Evolutionary conservation across 2,888 invertebrate genomes (phyloP).

Genomic region (Trichopoda pennipes): DNA sequence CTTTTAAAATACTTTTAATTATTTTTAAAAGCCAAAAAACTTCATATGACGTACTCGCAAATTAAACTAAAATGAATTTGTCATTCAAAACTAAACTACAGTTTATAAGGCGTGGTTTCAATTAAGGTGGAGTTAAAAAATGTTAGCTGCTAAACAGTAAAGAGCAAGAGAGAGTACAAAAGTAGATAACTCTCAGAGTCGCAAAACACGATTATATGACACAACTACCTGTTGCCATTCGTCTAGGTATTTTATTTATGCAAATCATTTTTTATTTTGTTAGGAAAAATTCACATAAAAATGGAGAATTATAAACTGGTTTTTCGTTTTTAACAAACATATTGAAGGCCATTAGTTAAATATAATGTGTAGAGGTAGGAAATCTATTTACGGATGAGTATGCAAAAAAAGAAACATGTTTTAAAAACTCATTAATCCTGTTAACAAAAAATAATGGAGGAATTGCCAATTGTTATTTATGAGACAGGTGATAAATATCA

Average conservation of each 20-base stretch:
- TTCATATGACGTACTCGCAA: background rate
- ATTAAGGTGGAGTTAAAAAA: constrained; percentile 44
- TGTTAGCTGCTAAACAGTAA: background rate
- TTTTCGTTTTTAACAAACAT: constrained; percentile 5
- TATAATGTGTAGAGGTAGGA: background rate
- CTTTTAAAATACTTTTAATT: background rate
- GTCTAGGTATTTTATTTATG: constrained; percentile 58
- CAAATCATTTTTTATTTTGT: constrained; percentile 62
- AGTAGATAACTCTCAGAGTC: background rate
- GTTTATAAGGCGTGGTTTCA: constrained; percentile 44
- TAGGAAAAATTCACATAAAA: constrained; percentile 28
- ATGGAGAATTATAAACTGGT: constrained; percentile 64
- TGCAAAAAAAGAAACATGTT: constrained; percentile 61
- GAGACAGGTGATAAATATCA: background rate
- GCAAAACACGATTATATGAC: background rate
- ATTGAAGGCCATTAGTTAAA: background rate
- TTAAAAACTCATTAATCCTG: constrained; percentile 9
- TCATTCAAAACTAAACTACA: constrained; percentile 1
- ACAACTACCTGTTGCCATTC: constrained; percentile 30
- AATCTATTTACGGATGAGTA: constrained; percentile 8
- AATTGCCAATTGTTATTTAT: constrained; percentile 29
- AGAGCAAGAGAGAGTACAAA: background rate
- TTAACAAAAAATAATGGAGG: constrained; percentile 26
- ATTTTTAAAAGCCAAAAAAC: background rate
- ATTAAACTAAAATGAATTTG: background rate